A percentile compares a stretch with the other conserved stretches of the same genome.
These are phyloP conservation scores for Hydrotaea cyrtoneurina DNA, from an alignment of 2,888 invertebrate species.

Conservation along the genomic window DNA sequence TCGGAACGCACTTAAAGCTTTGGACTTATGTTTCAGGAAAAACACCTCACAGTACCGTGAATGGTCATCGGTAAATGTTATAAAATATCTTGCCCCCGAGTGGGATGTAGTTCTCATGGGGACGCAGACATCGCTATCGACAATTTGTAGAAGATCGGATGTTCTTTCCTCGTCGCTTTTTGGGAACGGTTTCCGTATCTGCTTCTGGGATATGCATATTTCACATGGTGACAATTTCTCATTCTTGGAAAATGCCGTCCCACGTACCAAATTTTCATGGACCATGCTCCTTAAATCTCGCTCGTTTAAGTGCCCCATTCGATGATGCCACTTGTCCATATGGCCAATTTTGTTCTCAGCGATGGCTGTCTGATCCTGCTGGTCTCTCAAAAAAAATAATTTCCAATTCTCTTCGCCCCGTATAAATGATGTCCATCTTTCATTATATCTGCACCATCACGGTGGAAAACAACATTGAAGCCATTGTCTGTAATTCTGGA, in stretches of 20 bases:
- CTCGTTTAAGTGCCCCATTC: slow-evolving; percentile 60
- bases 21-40: slow-evolving; percentile 59
- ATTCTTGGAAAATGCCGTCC: slow-evolving; percentile 33
- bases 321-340: slow-evolving; percentile 54
- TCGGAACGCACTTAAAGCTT: slow-evolving; percentile 48
- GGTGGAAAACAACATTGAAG: slow-evolving; percentile 51
- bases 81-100: slow-evolving; percentile 45
- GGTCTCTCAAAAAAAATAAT: slow-evolving; percentile 49
- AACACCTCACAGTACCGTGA: too few relatives aligned
- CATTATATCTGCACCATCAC: slow-evolving; percentile 25
- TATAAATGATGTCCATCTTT: slow-evolving; percentile 32
- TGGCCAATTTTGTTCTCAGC: slow-evolving; percentile 40
- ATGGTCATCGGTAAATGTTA: slow-evolving; percentile 56
- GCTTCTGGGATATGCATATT: slow-evolving; percentile 53
- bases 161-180: slow-evolving; percentile 45
- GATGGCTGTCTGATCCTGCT: slow-evolving; percentile 28
- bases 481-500: slow-evolving; percentile 65
- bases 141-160: slow-evolving; percentile 52
- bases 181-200: slow-evolving; percentile 44
- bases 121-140: slow-evolving; percentile 60
- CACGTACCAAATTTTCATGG: slow-evolving; percentile 45
- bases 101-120: slow-evolving; percentile 49
- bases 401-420: slow-evolving; percentile 50
- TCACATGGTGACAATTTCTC: slow-evolving; percentile 49
- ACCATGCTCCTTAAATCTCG: slow-evolving; percentile 51